Conservation (phyloP, 2,888 invertebrate species). For the Sepiola atlantica region DNA sequence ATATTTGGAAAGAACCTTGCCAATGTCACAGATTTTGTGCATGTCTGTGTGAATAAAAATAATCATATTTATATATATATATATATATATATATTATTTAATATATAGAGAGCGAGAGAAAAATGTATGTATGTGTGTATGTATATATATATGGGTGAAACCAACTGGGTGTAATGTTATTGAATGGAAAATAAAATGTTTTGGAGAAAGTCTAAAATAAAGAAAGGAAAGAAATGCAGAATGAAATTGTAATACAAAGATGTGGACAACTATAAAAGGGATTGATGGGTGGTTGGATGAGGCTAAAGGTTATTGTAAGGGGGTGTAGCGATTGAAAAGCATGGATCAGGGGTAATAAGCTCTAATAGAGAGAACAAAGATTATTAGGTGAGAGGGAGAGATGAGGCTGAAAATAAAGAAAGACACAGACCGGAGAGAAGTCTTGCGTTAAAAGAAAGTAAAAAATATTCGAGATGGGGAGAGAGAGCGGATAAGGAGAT, state of each 20-base stretch:
- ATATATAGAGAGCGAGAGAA: too few species aligned
- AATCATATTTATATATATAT: too few species aligned
- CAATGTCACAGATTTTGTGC: too few species aligned
- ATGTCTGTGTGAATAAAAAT: too few species aligned
- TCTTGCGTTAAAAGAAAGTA: background rate
- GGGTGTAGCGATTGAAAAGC: background rate
- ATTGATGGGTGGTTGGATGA: background rate
- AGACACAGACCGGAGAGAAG: background rate
- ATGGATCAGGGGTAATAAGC: background rate
- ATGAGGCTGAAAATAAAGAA: background rate
- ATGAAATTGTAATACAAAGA: background rate
- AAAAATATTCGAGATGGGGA: background rate
- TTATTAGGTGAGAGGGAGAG: background rate
- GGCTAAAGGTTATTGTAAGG: background rate
- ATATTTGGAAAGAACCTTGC: too few species aligned
- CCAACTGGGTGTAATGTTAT: background rate
- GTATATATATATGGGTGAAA: background rate
- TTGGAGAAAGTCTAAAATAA: background rate
- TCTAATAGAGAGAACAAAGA: background rate
- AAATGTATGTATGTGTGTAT: too few species aligned
- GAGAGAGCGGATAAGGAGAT: background rate
- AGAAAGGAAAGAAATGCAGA: background rate
- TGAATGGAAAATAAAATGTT: background rate
- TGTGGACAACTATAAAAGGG: background rate
- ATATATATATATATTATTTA: too few species aligned